A percentile compares a stretch with the other conserved stretches of the same genome.
Conservation (phyloP, 2,888 invertebrate genomes). For the Platerodrilus igneus region DNA sequence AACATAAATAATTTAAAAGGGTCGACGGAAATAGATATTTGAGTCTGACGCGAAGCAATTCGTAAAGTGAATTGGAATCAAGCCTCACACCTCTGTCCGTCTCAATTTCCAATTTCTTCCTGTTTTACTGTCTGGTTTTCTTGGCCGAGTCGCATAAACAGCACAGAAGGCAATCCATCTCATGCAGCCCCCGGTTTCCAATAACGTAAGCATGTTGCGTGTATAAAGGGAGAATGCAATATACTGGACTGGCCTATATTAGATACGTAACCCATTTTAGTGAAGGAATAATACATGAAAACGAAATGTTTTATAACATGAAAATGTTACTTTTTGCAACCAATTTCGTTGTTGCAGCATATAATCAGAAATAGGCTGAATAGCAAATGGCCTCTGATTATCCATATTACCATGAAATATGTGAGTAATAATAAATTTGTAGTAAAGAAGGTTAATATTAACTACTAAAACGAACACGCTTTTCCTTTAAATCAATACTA, state of each 20-base stretch:
- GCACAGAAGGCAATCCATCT: conserved; percentile 45
- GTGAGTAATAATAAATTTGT: no score
- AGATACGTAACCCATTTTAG: conserved; percentile 40
- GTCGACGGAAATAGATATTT: no score
- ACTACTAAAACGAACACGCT: no score
- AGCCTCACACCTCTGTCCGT: conserved; percentile 34
- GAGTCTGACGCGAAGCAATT: conserved; percentile 20
- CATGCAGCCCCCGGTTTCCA: conserved; percentile 39
- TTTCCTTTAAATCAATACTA: no score
- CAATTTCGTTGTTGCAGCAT: no score
- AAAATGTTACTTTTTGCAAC: no score
- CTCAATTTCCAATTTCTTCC: conserved; percentile 28
- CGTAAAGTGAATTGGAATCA: conserved; percentile 41
- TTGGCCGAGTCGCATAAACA: conserved; percentile 41
- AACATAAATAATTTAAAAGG: no score
- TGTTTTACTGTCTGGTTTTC: conserved; percentile 34
- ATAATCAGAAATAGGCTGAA: no score
- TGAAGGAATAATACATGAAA: conserved; percentile 45
- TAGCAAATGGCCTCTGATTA: no score
- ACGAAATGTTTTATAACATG: no score
- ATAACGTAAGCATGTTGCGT: conserved; percentile 29
- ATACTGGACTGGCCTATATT: conserved; percentile 42
- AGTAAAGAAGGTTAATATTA: no score
- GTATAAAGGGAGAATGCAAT: conserved; percentile 37
- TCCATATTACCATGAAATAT: no score